These are phyloP conservation scores for Druon quercuslanigerum DNA, from an alignment of 1,140 invertebrate species.

Conservation along the genomic window DNA sequence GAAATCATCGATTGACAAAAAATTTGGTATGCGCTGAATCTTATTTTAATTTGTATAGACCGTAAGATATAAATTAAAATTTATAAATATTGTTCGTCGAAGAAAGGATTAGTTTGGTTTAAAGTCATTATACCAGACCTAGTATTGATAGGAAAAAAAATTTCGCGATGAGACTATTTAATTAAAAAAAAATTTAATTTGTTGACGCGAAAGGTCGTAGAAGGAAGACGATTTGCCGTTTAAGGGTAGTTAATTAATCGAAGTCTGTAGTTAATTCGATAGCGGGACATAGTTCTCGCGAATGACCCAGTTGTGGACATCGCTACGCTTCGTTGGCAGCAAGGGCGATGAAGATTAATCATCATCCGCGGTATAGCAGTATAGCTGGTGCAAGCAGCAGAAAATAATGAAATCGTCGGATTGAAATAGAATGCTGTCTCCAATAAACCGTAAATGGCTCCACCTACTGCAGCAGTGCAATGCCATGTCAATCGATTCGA, in stretches of 20 bases:
- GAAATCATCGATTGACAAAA: no score
- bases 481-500: constrained; percentile 16
- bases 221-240: constrained; percentile 1
- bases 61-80: no score
- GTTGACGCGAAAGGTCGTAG: neutral
- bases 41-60: no score
- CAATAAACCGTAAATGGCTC: constrained; percentile 11
- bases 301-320: constrained; percentile 28
- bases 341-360: constrained; percentile 3
- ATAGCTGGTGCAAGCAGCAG: neutral
- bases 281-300: constrained; percentile 10
- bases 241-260: constrained; percentile 21
- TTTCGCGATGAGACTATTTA: neutral
- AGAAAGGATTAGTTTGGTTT: no score
- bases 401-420: constrained; percentile 20
- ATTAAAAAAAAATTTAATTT: constrained; percentile 3
- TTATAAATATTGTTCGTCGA: no score
- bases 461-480: constrained; percentile 13
- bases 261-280: constrained; percentile 27
- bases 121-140: no score
- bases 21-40: no score
- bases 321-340: constrained; percentile 2
- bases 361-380: neutral
- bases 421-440: constrained; percentile 17
- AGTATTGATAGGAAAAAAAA: neutral